Conservation (phyloP, 2,113 vertebrate genomes). For the Phasianus colchicus region DNA sequence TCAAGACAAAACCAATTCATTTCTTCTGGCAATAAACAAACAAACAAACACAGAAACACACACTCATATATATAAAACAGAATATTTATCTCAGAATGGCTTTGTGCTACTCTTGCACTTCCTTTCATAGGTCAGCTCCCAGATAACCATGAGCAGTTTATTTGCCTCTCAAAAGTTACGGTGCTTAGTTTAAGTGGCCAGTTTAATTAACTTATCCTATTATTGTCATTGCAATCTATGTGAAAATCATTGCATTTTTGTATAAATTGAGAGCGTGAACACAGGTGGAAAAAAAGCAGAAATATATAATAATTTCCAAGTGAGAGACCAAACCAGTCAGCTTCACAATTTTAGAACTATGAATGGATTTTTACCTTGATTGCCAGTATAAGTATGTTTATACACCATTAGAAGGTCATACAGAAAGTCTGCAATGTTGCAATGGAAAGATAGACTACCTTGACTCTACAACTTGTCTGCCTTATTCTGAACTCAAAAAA, state of each 20-base stretch:
- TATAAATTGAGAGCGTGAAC: not conserved
- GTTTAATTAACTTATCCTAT: constrained; percentile 36
- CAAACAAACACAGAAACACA: not conserved
- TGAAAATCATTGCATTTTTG: not conserved
- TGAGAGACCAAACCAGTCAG: not conserved
- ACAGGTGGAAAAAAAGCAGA: not conserved
- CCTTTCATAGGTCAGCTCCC: not conserved
- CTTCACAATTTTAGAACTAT: not conserved
- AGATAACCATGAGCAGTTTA: not conserved
- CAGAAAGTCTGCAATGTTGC: not conserved
- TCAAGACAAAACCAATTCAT: not conserved
- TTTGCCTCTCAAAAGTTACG: not conserved
- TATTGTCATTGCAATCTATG: not conserved
- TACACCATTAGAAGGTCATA: not conserved
- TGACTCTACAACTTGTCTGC: not conserved
- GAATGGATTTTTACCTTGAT: not conserved
- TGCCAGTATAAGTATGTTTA: not conserved
- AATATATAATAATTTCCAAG: not conserved
- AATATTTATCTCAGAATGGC: not conserved
- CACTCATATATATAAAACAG: too few species aligned
- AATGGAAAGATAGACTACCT: not conserved
- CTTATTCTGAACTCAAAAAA: not conserved
- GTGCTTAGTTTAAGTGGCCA: not conserved
- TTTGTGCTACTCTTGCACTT: not conserved
- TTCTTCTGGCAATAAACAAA: not conserved